phyloP scores from a whole-genome alignment of 1,140 invertebrate genomes.

The Drosophila rufa region DNA sequence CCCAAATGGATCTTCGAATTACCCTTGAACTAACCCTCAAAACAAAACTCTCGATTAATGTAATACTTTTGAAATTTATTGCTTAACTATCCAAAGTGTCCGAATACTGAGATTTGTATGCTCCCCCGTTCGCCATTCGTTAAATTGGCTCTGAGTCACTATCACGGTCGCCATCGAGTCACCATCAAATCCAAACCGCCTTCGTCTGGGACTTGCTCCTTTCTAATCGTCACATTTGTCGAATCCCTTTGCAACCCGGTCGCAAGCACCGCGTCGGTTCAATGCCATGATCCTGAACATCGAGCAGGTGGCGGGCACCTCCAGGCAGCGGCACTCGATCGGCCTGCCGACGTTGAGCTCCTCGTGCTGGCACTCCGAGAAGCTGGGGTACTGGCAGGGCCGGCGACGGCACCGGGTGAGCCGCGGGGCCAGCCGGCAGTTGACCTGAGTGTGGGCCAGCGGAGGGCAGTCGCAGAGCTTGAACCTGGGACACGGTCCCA shows the following conservation, averaged over 20 bases:
- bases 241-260: fast-evolving
- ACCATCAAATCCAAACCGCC: conserved; percentile 2
- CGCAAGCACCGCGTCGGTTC: neutral
- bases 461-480: conserved; percentile 28
- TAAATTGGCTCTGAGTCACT: neutral
- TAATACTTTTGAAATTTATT: neutral
- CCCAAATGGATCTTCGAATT: too few relatives aligned
- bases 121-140: neutral
- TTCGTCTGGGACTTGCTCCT: neutral
- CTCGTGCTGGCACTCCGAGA: conserved; percentile 43
- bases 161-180: neutral
- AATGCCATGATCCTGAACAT: neutral
- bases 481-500: conserved; percentile 6
- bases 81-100: neutral
- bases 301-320: neutral
- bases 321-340: conserved; percentile 36
- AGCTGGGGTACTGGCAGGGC: conserved; percentile 42
- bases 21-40: neutral
- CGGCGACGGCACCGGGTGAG: neutral
- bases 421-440: conserved; percentile 1
- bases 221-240: neutral
- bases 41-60: neutral
- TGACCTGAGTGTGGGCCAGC: fast-evolving
- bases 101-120: neutral
- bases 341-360: neutral